These are phyloP conservation scores for Cotesia glomerata DNA, from an alignment of 1,140 invertebrate genomes.

Conservation along the genomic window DNA sequence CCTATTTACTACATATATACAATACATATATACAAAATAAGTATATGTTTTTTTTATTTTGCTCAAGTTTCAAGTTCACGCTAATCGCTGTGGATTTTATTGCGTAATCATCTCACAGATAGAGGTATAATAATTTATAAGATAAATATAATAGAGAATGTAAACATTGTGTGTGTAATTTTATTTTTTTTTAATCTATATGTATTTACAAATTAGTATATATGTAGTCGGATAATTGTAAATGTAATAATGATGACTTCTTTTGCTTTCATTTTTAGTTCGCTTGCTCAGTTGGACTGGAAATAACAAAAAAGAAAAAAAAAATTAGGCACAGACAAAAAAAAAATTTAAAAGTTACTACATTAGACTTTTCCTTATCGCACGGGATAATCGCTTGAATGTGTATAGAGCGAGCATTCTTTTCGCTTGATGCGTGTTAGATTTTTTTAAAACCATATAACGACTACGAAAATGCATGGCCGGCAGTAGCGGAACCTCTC, in stretches of 20 bases:
- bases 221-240: no score
- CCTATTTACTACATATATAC: no score
- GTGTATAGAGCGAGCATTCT: slow-evolving; percentile 8
- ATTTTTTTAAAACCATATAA: not conserved
- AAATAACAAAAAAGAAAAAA: not conserved
- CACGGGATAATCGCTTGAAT: slow-evolving; percentile 11
- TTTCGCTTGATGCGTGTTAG: slow-evolving; percentile 16
- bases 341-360: not conserved
- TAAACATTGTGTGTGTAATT: no score
- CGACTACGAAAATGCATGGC: slow-evolving; percentile 19
- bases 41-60: not conserved
- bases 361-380: slow-evolving; percentile 15
- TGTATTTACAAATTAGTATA: no score
- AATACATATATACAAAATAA: not conserved
- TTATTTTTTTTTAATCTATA: no score
- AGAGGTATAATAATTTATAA: no score
- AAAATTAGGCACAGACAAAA: not conserved
- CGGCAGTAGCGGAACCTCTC: slow-evolving; percentile 14
- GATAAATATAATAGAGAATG: no score
- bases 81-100: not conserved
- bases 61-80: slow-evolving; percentile 16
- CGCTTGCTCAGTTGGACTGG: not conserved
- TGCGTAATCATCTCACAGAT: no score
- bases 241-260: no score
- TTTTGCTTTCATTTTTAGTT: no score